Conservation (phyloP, 2,888 invertebrate genomes). For the Bellardia bayeri region DNA sequence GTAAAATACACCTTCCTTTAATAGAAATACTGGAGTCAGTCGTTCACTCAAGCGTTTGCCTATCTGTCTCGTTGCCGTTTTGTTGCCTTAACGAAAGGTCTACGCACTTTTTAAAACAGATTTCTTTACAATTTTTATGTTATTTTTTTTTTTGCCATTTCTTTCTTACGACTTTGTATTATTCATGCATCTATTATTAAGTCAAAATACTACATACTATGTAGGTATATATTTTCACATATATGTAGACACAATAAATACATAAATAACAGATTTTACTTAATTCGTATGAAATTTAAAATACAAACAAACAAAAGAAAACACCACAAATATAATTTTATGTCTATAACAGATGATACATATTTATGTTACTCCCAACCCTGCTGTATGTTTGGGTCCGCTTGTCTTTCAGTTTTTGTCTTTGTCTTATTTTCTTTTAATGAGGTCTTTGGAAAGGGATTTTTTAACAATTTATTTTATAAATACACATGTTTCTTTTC, state of each 20-base stretch:
- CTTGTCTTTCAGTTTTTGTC: neutral
- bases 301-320: neutral
- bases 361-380: neutral
- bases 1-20: conserved; percentile 15
- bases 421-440: neutral
- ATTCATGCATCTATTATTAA: conserved; percentile 41
- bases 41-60: neutral
- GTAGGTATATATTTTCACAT: too few relatives aligned
- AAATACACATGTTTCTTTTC: neutral
- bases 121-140: conserved; percentile 49
- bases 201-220: conserved; percentile 2
- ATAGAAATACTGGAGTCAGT: neutral
- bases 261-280: neutral
- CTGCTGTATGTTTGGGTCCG: neutral
- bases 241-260: neutral
- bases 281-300: neutral
- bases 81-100: conserved; percentile 76
- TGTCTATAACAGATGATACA: conserved; percentile 13
- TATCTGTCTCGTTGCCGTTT: conserved; percentile 22
- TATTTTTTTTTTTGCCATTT: conserved; percentile 1
- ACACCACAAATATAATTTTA: neutral
- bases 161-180: neutral
- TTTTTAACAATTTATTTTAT: neutral
- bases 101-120: conserved; percentile 50
- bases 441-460: conserved; percentile 9